Evolutionary conservation across 2,797 vertebrate species (phyloP).

Genomic region (Hippoglossus hippoglossus): DNA sequence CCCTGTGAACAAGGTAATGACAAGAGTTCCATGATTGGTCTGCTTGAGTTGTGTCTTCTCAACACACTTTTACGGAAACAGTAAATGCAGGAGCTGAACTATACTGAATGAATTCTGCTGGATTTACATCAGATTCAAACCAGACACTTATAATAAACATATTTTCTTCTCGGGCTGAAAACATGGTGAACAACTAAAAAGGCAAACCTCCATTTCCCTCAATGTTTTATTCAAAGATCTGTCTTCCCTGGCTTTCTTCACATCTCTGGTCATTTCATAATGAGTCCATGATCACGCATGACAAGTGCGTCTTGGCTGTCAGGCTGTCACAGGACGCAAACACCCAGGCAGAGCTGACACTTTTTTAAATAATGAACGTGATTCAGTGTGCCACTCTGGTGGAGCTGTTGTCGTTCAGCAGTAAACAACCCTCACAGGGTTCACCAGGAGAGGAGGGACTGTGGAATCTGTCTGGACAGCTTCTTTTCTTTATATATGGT

Average conservation of each 20-base stretch:
- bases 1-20: too few species aligned
- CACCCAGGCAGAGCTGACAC: constrained; percentile 61
- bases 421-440: constrained; percentile 60
- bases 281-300: constrained; percentile 52
- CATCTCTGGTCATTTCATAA: constrained; percentile 33
- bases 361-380: constrained; percentile 78
- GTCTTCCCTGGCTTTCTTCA: neutral
- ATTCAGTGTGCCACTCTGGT: constrained; percentile 73
- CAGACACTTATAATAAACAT: too few species aligned
- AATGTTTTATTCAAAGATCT: constrained; percentile 40
- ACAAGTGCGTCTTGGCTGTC: constrained; percentile 29
- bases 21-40: too few species aligned
- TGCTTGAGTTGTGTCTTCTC: too few species aligned
- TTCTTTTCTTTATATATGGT: neutral
- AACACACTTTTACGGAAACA: too few species aligned
- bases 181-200: neutral
- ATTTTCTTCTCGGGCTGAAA: neutral
- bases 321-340: constrained; percentile 47
- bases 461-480: constrained; percentile 39
- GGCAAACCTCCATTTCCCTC: neutral
- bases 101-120: too few species aligned
- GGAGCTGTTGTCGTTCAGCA: constrained; percentile 63
- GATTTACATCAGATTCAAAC: too few species aligned
- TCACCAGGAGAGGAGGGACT: constrained; percentile 16
- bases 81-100: too few species aligned